Percentiles rank a stretch among this genome's conserved stretches.
These are phyloP conservation scores for Hypotaenidia okinawae DNA, from an alignment of 2,797 vertebrate species.

Conservation along the genomic window DNA sequence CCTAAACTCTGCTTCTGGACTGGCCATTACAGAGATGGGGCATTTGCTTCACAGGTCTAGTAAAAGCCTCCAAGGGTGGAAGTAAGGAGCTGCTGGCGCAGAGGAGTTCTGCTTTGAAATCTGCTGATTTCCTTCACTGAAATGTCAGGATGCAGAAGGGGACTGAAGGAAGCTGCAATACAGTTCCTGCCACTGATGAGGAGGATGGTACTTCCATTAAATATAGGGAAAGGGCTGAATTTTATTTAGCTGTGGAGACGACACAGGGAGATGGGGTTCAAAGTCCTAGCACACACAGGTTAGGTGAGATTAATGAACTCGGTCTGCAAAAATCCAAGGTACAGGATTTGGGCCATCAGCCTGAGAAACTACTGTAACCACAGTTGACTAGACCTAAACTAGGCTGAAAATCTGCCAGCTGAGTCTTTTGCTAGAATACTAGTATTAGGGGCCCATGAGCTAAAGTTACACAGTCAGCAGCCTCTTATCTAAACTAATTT, in stretches of 20 bases:
- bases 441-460: not conserved
- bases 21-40: not conserved
- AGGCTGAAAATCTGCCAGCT: not conserved
- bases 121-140: not conserved
- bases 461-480: not conserved
- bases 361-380: not conserved
- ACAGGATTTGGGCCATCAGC: fast-evolving
- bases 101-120: not conserved
- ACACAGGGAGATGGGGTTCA: not conserved
- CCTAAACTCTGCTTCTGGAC: not conserved
- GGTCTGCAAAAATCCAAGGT: not conserved
- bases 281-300: not conserved
- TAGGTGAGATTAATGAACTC: not conserved
- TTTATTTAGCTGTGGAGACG: not conserved
- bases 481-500: not conserved
- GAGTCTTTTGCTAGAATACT: not conserved
- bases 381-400: not conserved
- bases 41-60: not conserved
- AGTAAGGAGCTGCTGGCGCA: not conserved
- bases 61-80: not conserved
- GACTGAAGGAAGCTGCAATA: not conserved
- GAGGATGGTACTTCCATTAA: not conserved
- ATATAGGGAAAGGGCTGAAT: not conserved
- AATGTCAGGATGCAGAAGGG: not conserved
- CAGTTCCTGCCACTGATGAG: not conserved